phyloP scores from a whole-genome alignment of 2,888 invertebrate genomes.

The Anthoptus insignis region DNA sequence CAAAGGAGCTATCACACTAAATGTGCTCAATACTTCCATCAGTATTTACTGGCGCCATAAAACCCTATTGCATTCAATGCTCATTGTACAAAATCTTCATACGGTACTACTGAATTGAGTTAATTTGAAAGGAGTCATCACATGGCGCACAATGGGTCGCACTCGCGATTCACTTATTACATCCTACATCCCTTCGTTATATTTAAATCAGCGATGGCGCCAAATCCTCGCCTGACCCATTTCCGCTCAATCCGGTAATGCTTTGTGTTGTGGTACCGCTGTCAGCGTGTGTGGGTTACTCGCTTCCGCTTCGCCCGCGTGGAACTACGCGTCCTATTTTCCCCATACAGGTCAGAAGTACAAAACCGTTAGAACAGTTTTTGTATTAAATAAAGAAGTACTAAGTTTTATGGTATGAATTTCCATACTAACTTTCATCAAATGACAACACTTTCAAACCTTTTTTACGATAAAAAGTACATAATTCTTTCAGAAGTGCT shows the following conservation, averaged over 20 bases:
- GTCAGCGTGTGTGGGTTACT: conserved; percentile 54
- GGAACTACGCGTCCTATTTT: no score
- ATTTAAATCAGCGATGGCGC: conserved; percentile 82
- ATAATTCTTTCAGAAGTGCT: no score
- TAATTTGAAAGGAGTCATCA: conserved; percentile 28
- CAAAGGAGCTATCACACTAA: no score
- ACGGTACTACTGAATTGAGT: not conserved
- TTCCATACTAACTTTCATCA: no score
- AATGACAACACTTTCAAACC: no score
- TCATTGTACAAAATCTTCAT: not conserved
- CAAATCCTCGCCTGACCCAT: conserved; percentile 84
- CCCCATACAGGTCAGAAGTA: no score
- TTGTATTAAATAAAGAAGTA: no score
- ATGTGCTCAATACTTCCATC: not conserved
- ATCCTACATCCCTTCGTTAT: conserved; percentile 67
- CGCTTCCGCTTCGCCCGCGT: no score
- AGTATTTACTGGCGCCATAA: not conserved
- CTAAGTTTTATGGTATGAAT: no score
- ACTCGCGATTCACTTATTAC: conserved; percentile 52
- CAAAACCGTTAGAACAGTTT: no score
- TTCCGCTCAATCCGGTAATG: conserved; percentile 81
- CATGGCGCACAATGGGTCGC: conserved; percentile 27
- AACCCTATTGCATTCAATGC: not conserved
- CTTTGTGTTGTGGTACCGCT: conserved; percentile 52
- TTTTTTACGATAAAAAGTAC: no score